A percentile compares a stretch with the other conserved stretches of the same genome.
These are phyloP conservation scores for Umimayanthus kanabou DNA, from an alignment of 92 coral and sea anemone genomes.

Conservation along the genomic window DNA sequence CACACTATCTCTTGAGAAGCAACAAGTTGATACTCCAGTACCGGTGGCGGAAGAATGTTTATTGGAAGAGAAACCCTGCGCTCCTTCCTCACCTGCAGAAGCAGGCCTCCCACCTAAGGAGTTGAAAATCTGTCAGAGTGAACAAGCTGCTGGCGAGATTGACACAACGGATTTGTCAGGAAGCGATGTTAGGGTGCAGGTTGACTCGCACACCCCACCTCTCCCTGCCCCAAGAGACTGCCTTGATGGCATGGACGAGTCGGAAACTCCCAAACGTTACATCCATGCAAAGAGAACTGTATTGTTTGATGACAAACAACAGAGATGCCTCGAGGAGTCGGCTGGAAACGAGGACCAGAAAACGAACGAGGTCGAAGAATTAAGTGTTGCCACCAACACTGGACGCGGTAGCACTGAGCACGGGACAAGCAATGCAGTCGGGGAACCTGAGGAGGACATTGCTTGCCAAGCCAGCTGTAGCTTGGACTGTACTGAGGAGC, in stretches of 20 bases:
- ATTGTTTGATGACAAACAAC: conserved; percentile 24
- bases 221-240: conserved; percentile 20
- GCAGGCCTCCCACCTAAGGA: background rate
- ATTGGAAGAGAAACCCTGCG: background rate
- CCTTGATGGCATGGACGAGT: conserved; percentile 15
- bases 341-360: background rate
- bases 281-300: conserved; percentile 35
- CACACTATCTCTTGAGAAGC: conserved; percentile 4
- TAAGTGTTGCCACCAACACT: background rate
- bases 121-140: background rate
- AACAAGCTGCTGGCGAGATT: background rate
- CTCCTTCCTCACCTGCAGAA: background rate
- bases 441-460: background rate
- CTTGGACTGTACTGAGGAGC: background rate
- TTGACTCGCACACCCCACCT: conserved; percentile 24
- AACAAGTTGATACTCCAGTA: background rate
- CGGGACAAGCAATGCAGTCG: background rate
- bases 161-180: background rate
- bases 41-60: background rate
- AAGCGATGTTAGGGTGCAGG: background rate
- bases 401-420: background rate
- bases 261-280: conserved; percentile 33
- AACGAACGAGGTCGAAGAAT: background rate
- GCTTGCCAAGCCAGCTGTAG: background rate
- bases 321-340: background rate